Conservation (phyloP, 1,140 invertebrate genomes). For the Whitmania pigra region DNA sequence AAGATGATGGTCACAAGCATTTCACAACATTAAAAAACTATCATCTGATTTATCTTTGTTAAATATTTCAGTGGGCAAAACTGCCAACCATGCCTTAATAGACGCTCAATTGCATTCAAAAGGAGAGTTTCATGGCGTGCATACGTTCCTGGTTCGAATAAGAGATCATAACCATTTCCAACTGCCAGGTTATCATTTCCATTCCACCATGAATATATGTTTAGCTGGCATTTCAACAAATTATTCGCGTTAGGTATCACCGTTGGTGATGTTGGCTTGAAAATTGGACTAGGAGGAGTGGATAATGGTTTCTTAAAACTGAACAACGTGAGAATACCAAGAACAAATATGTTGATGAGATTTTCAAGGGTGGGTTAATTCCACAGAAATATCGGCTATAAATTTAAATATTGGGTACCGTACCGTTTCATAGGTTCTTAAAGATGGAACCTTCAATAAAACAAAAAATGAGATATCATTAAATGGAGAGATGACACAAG, state of each 20-base stretch:
- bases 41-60: no score
- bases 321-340: conserved; percentile 68
- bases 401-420: no score
- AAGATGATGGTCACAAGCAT: no score
- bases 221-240: not conserved
- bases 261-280: conserved; percentile 83
- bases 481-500: conserved; percentile 70
- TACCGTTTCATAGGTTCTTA: conserved; percentile 34
- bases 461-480: conserved; percentile 66
- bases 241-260: conserved; percentile 53
- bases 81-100: conserved; percentile 70
- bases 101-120: conserved; percentile 74
- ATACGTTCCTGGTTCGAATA: conserved; percentile 13
- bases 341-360: conserved; percentile 81
- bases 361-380: conserved; percentile 57
- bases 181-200: conserved; percentile 50
- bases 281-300: conserved; percentile 73
- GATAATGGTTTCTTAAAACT: conserved; percentile 84
- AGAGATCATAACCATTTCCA: conserved; percentile 57
- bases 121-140: conserved; percentile 62
- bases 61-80: conserved; percentile 64
- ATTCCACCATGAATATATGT: no score
- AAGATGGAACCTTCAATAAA: conserved; percentile 77
- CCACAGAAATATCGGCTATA: not conserved
- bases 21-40: no score